Evolutionary conservation across 1,140 invertebrate genomes (phyloP), one percentile per base, ranked within the genome.

Genomic region (Caenorhabditis briggsae): DNA sequence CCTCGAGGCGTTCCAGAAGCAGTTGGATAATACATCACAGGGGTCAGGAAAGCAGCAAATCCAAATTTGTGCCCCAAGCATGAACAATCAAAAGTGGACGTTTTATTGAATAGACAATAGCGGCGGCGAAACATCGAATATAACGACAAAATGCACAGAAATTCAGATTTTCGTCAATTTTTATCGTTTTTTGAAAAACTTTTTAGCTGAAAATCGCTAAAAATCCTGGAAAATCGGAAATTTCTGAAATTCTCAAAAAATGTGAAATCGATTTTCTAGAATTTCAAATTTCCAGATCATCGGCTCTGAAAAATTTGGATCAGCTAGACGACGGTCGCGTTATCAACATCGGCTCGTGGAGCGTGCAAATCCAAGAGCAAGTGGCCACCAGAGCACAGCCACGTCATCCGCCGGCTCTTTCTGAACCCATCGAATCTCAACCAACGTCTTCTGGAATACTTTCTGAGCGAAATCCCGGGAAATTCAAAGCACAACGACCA

Each of bases 341-440:
- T 20, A 43, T 87, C 5, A 85, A 78, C 20, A 84, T 87, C 33
- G 86, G 86, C 16, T 48, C 56, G 23, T 84, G 59, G 50, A 83
- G 85, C 41, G 82, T 87, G 0, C 23, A 84, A 53, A 87, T 87
- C 33, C 86, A 87, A 50, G 65, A 87, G 41, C n/a, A n/a, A n/a
- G n/a, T n/a, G n/a, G n/a, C n/a, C n/a, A n/a, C n/a, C n/a, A n/a
- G n/a, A n/a, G n/a, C n/a, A n/a, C n/a, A n/a, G n/a, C n/a, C 50
- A 14, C 12, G 9, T 2, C 11, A 9, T 53, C 50, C 6, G 9
- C 50, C 9, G 9, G 9, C 50, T 53, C 50, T 5, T 53, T 53
- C 50, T 53, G 50, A 33, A 33, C 33, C 33, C 3, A 1, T 3
- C 1, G 33, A 33, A 33, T 33, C 33, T 33, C 1, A 33, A 33